Base-by-base conservation (phyloP, 2,888 invertebrate genomes). In the Bursaphelenchus okinawaensis region DNA sequence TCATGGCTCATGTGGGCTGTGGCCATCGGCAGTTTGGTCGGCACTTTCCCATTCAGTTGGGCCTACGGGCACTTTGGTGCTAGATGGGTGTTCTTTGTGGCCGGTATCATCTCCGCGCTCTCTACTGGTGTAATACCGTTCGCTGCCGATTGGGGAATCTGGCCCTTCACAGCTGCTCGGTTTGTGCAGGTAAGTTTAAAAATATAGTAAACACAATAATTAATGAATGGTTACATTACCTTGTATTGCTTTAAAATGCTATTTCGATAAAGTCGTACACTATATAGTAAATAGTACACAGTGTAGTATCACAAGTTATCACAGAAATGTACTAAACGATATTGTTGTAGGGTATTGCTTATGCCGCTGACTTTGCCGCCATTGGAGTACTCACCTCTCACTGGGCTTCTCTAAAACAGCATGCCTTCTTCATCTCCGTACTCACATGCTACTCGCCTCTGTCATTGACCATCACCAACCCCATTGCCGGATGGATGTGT, bases 1-100 rank as follows among this genome's bases (percentile, higher is more conserved):
- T 68, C 71, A 27, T 61, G 63, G 7, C 73, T 76, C 28, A 69
- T 76, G n/a, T 76, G 76, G 76, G 76, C 76, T 7, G 74, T 75
- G 1, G 75, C 68, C 4, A 28, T 56, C 19, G 77, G 77, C 69
- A 73, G 75, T 7, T 71, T 76, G 51, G 62, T 76, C 12, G 76
- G 74, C 12, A 75, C 77, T 4, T 74, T 75, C 56, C 78, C 78
- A 9, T 70, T 77, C 63, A 76, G 74, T 62, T 76, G 71, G 54
- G 67, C 71, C 7, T 78, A 76, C 55, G 73, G 74, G 20, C 66
- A 67, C 27, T 78, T 63, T 61, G 78, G 78, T 23, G 78, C 78
- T 9, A 67, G 72, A 71, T 76, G 20, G 31, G 68, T 62, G n/a
- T 54, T 55, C 52, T 57, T 52, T 28, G 63, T 51, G 12, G 67